Base-by-base conservation (phyloP, 2,888 invertebrate genomes). In the Tyria jacobaeae region DNA sequence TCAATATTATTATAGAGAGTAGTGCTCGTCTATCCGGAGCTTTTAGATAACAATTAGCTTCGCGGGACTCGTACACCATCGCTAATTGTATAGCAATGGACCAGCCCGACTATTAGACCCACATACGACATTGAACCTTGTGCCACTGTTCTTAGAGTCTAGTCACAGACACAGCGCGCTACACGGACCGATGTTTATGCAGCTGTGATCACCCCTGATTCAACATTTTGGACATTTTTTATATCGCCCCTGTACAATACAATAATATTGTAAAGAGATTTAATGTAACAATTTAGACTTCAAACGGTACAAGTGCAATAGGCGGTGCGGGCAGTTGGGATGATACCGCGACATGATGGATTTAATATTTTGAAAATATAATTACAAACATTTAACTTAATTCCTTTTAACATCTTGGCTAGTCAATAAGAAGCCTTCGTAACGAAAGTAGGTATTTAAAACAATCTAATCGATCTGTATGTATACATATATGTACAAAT, bases 261-360 rank as follows among this genome's bases (percentile, higher is more conserved):
- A 82, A 84, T 84, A 85, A 87, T 87, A 84, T 81, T 88, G 84
- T 89, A 86, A 88, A 84, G 83, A 86, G 91, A 86, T 90, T 91
- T 88, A 90, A 86, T 79, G 85, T 84, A 84, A 83, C 85, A 79
- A 85, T 87, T 86, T 76, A 76, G 74, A 82, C 69, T 81, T 85
- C 76, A 77, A 85, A 84, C 10, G 44, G 21, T 44, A 66, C 78
- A 81, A 81, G 60, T 64, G 70, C 72, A 74, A 79, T 75, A 60
- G 60, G 58, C 41, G 44, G 57, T 51, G 44, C 35, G 7, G 24
- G 24, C 25, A 14, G 27, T 12, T 39, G 39, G 5, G 3, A 1
- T n/a, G 27, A 31, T 31, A 39, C 27, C 17, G 37, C 53, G 53
- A 41, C 53, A 6, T 17, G 27, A 12, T 17, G 53, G 17, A 41